phyloP scores from a whole-genome alignment of 2,797 vertebrate species.

The Arrhamphus sclerolepis region DNA sequence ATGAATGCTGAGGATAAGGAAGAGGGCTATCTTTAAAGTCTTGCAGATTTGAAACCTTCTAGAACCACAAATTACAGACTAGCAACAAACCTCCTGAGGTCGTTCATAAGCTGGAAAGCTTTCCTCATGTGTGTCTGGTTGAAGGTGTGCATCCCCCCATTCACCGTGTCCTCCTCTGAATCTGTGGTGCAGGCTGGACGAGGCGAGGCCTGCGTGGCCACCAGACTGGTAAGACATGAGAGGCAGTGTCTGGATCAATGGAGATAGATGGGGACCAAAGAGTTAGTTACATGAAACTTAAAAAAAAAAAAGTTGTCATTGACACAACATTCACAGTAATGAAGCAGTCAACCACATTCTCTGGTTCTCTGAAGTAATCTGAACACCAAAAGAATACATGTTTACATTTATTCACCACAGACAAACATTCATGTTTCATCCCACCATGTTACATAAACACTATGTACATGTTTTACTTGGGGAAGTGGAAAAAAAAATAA shows the following conservation, averaged over 20 bases:
- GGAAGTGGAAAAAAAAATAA: too few relatives aligned
- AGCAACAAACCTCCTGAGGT: constrained; percentile 86
- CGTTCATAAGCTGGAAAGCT: constrained; percentile 96
- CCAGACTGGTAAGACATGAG: constrained; percentile 64
- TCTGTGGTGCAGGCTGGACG: constrained; percentile 73
- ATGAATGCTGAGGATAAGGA: too few relatives aligned
- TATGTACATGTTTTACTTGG: too few relatives aligned
- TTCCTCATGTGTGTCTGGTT: constrained; percentile 93
- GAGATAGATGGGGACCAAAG: constrained; percentile 11
- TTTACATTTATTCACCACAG: too few relatives aligned
- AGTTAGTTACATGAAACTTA: constrained; percentile 3
- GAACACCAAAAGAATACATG: too few relatives aligned
- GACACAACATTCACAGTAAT: too few relatives aligned
- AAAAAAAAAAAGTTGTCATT: not conserved
- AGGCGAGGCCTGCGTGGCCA: constrained; percentile 80
- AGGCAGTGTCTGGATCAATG: constrained; percentile 40
- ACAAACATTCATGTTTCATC: too few relatives aligned
- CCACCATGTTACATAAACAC: too few relatives aligned
- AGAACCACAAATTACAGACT: not conserved
- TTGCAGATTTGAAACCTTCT: not conserved
- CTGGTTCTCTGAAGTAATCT: too few relatives aligned
- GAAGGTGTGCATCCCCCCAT: constrained; percentile 85
- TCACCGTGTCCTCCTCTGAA: constrained; percentile 84
- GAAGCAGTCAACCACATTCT: too few relatives aligned
- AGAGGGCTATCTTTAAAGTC: too few relatives aligned